Conservation (phyloP, 2,888 invertebrate genomes). For the Brachycybe producta region DNA sequence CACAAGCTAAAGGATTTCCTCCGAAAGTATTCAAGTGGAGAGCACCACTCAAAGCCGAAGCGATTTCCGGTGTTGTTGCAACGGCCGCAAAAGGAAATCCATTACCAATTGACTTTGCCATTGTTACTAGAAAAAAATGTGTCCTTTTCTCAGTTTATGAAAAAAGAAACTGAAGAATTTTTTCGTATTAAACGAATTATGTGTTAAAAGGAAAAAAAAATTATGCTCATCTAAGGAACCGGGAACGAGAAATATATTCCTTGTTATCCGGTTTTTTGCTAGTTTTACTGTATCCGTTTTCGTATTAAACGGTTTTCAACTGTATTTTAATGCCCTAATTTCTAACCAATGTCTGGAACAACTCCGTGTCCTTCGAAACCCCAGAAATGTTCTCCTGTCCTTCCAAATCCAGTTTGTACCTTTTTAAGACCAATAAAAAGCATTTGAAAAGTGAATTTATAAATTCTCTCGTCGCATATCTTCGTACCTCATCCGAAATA, state of each 20-base stretch:
- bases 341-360: conserved; percentile 72
- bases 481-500: conserved; percentile 81
- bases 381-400: conserved; percentile 91
- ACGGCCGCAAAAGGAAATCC: conserved; percentile 94
- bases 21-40: conserved; percentile 91
- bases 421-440: conserved; percentile 27
- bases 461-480: too few species aligned
- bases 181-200: too few species aligned
- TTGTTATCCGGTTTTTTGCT: too few species aligned
- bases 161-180: too few species aligned
- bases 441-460: neutral
- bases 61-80: conserved; percentile 78
- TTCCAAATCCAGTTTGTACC: conserved; percentile 93
- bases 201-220: too few species aligned
- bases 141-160: too few species aligned
- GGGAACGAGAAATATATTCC: too few species aligned
- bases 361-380: conserved; percentile 83
- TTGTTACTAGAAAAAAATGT: conserved; percentile 51
- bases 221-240: too few species aligned
- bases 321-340: too few species aligned
- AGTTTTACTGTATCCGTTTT: too few species aligned
- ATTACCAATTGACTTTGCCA: conserved; percentile 85
- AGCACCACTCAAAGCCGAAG: conserved; percentile 57
- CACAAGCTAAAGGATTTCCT: conserved; percentile 81
- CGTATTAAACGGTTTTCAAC: too few species aligned